These are phyloP conservation scores for Mustela nigripes DNA, from an alignment of 2,113 vertebrate genomes.

Conservation along the genomic window DNA sequence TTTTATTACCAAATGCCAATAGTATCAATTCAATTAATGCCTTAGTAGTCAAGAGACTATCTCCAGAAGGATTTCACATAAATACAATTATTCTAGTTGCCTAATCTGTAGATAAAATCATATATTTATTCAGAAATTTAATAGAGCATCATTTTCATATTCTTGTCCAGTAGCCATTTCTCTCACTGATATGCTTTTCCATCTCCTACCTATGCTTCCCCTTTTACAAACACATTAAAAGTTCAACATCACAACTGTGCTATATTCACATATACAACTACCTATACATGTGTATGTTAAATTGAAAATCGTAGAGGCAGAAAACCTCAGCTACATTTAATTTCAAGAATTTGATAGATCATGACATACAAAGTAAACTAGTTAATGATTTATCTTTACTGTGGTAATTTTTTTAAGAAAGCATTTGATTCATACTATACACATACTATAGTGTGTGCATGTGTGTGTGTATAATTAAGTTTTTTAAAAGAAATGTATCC, in stretches of 20 bases:
- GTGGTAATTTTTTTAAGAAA: not conserved
- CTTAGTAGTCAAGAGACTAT: not conserved
- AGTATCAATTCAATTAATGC: not conserved
- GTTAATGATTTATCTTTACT: not conserved
- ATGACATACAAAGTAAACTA: not conserved
- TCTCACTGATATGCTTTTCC: not conserved
- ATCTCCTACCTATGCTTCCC: not conserved
- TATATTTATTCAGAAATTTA: not conserved
- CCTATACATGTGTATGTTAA: not conserved
- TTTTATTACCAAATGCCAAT: constrained; percentile 5
- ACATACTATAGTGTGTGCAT: not conserved
- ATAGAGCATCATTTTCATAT: not conserved
- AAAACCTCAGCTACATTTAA: not conserved
- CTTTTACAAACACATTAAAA: not conserved
- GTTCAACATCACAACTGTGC: not conserved
- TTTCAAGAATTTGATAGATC: not conserved
- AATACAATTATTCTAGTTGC: not conserved
- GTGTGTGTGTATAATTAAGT: not conserved
- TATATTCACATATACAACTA: not conserved
- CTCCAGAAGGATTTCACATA: not conserved
- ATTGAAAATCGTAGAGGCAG: not conserved
- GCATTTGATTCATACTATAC: not conserved
- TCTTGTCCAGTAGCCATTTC: not conserved
- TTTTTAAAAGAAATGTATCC: not conserved
- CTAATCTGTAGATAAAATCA: not conserved